Base-by-base conservation (phyloP, 2,888 invertebrate genomes). In the Andrena hattorfiana region DNA sequence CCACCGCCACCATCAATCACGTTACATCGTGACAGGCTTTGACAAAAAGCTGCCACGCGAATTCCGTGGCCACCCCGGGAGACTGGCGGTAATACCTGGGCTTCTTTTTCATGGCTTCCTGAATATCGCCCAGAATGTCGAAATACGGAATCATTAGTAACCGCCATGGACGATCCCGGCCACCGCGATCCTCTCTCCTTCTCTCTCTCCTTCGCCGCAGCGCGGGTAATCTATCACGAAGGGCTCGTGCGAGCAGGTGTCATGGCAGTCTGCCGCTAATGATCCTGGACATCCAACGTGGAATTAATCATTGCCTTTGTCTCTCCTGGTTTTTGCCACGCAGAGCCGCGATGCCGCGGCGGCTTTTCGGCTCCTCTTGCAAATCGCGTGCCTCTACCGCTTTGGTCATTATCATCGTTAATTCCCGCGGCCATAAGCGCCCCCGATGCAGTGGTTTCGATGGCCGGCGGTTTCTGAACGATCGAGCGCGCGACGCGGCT, bases 231-330 rank as follows among this genome's bases (percentile, higher is more conserved):
- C 92, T 92, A 93, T 94, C 93, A 94, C 90, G 90, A 90, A 87
- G 89, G 90, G 91, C 90, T 91, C 90, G 91, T 91, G 91, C 91
- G 92, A 90, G 93, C 93, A 93, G 93, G 93, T 93, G 93, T 93
- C 93, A 93, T 92, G 93, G 90, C 90, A 90, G 89, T 88, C 90
- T 86, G 90, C 89, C 92, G 91, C 91, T 93, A 93, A 93, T 93
- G 93, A 93, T 93, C 90, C 90, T 90, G 89, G 91, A 90, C 92
- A 89, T 92, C 90, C 91, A 92, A 92, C 90, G 88, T 91, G 85
- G 92, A 93, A 93, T 93, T 93, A 93, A 93, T 93, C 93, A 93
- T 93, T 89, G 91, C 91, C 92, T 93, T 93, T 93, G 93, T 93
- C 93, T 93, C 83, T 91, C 90, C 88, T 83, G 82, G 81, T 88